Base-by-base conservation (phyloP, 2,797 vertebrate species). In the Silurus aristotelis region DNA sequence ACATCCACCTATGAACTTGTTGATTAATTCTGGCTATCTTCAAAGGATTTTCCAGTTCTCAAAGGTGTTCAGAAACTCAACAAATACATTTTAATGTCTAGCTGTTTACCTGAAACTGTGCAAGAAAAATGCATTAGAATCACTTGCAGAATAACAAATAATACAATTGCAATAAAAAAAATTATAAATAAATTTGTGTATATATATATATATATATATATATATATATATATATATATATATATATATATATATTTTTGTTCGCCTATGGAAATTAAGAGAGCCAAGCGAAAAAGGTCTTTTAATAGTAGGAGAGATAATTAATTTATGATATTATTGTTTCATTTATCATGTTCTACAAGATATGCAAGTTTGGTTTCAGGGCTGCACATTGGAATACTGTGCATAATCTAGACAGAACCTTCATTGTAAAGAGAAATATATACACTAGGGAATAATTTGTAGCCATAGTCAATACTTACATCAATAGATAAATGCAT, bases 301-400 rank as follows among this genome's bases (percentile, higher is more conserved):
- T 83, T 84, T 67, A 77, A 31, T 67, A 43, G 55, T 9, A 70
- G 20, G 15, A 52, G 22, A 63, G 6, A 43, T 64, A 71, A 52
- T 68, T 78, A 78, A 68, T 64, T 61, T 38, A 14, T 66, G 4
- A 10, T 55, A 31, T 46, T 79, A 84, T 84, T 78, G 64, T 38
- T 79, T 38, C 64, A 46, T 84, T 84, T 70, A 15, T 79, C 75
- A 71, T 64, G 27, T 70, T 46, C 46, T 48, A 17, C 22, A 6
- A 52, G 71, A 73, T 73, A 25, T 25, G 22, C 13, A 73, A 5
- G 17, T 20, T 84, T 84, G 64, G 3, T 52, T 46, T 60, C 31
- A 79, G 75, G 25, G 31, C 10, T 56, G 15, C 20, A 43, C 52
- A 25, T 3, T 31, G 67, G 52, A 68, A 46, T 60, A 31, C 15